Percentiles rank a stretch among this genome's conserved stretches.
Evolutionary conservation across 2,113 vertebrate species (phyloP).

Genomic region (Corvus hawaiiensis): DNA sequence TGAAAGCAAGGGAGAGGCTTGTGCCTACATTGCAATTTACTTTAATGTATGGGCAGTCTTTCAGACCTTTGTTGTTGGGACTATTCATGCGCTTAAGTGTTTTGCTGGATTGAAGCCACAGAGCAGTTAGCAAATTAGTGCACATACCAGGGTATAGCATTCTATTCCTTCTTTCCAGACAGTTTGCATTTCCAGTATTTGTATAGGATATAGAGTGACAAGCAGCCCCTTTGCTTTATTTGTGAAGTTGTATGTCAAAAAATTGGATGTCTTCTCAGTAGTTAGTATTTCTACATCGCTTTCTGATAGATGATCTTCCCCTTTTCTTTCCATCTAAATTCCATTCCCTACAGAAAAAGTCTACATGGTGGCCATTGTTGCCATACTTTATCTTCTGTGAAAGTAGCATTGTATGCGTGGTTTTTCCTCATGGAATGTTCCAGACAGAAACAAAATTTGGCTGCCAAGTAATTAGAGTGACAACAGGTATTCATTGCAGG

Average conservation of each 20-base stretch:
- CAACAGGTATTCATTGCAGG: background rate
- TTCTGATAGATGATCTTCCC: background rate
- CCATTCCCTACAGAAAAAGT: background rate
- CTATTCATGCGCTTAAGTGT: constrained; percentile 62
- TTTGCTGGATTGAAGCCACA: constrained; percentile 60
- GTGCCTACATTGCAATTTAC: constrained; percentile 51
- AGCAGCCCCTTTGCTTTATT: background rate
- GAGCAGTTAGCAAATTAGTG: constrained; percentile 55
- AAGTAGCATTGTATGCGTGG: background rate
- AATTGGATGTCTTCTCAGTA: background rate
- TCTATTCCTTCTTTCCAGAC: constrained; percentile 42
- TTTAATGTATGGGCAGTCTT: constrained; percentile 61
- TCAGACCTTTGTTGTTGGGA: constrained; percentile 57
- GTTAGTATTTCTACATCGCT: background rate
- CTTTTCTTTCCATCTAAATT: background rate
- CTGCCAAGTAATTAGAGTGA: background rate
- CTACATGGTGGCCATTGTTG: background rate
- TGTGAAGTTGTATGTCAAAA: background rate
- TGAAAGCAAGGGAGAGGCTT: constrained; percentile 50
- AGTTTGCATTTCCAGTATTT: constrained; percentile 24
- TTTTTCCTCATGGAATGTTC: background rate
- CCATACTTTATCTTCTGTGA: background rate
- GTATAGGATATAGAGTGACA: background rate
- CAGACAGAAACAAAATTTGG: background rate
- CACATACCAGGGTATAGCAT: constrained; percentile 38